A percentile compares a stretch with the other conserved stretches of the same genome.
phyloP scores from a whole-genome alignment of 2,797 vertebrate species.

The Hypotaenidia philippensis region DNA sequence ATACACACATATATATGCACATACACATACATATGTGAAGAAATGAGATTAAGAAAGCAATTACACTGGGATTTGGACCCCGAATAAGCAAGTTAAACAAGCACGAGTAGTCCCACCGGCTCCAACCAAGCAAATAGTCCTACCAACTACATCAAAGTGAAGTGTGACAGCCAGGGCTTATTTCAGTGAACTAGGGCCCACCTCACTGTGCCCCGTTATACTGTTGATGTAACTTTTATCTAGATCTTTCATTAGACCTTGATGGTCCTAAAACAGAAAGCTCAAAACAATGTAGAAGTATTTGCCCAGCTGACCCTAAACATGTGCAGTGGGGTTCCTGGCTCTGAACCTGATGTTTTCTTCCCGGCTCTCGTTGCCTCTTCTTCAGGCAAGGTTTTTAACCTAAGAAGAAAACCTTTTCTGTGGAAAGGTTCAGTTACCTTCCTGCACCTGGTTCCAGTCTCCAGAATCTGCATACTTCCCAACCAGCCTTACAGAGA shows the following conservation, averaged over 20 bases:
- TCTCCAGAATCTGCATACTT: neutral
- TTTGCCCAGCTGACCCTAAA: neutral
- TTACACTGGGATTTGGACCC: neutral
- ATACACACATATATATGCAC: neutral
- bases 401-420: neutral
- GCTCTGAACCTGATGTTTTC: neutral
- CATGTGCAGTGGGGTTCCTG: neutral
- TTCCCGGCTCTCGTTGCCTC: neutral
- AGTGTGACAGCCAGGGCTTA: neutral
- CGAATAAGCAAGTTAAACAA: neutral
- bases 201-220: neutral
- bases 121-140: neutral
- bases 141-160: neutral
- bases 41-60: constrained; percentile 8
- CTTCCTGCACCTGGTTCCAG: neutral
- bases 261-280: neutral
- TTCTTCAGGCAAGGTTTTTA: neutral
- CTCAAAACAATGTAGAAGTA: neutral
- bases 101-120: neutral
- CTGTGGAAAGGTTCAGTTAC: neutral
- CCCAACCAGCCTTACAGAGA: neutral
- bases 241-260: neutral
- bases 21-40: neutral
- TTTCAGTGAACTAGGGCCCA: neutral
- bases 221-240: neutral